Conservation (phyloP, 2,113 vertebrate genomes). For the Xiphias gladius region DNA sequence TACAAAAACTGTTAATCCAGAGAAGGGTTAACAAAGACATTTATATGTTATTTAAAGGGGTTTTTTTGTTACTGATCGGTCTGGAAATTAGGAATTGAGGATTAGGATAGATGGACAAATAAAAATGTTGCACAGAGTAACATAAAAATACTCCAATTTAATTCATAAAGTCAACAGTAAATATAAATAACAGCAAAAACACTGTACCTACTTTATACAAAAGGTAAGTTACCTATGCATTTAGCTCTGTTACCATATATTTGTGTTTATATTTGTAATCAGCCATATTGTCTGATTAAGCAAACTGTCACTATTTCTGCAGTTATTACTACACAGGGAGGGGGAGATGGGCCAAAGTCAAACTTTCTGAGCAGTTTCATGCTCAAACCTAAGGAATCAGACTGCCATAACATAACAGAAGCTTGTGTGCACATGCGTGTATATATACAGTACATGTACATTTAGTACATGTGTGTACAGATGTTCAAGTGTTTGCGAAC, state of each 20-base stretch:
- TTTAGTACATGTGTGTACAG: constrained; percentile 21
- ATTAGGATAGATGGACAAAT: background rate
- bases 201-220: background rate
- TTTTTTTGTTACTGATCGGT: background rate
- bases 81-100: background rate
- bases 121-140: background rate
- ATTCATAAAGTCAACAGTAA: background rate
- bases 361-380: background rate
- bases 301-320: background rate
- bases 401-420: background rate
- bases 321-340: background rate
- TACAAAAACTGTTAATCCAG: background rate
- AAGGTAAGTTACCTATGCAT: background rate
- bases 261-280: background rate
- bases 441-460: background rate
- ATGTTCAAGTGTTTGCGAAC: constrained; percentile 43
- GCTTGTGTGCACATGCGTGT: background rate
- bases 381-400: background rate
- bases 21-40: background rate
- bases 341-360: too few relatives aligned
- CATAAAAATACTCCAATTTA: background rate
- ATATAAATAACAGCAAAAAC: background rate
- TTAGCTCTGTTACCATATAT: background rate
- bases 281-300: background rate
- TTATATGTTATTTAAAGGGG: background rate